These are phyloP conservation scores for Myanophis thanlyinensis DNA, from an alignment of 2,113 vertebrate species.

Conservation along the genomic window DNA sequence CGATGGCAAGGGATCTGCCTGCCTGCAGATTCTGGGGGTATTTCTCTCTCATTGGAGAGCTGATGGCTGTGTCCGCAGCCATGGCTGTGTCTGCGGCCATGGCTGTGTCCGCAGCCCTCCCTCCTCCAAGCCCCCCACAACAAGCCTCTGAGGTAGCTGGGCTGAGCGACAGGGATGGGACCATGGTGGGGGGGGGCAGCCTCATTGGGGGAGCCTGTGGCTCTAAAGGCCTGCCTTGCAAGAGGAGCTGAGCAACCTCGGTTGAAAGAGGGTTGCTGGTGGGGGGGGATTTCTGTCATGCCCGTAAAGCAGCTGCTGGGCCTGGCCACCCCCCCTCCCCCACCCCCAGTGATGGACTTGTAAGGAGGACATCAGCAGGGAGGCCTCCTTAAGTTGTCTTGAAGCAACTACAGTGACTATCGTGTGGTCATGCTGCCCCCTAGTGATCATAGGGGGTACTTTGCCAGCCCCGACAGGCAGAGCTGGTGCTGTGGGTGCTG, in stretches of 20 bases:
- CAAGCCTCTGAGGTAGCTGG: neutral
- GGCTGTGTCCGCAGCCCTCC: neutral
- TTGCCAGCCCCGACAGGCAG: neutral
- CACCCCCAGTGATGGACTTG: neutral
- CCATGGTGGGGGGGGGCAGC: neutral
- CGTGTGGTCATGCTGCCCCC: constrained; percentile 49
- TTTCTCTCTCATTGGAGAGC: neutral
- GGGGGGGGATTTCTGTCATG: neutral
- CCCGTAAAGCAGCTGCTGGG: neutral
- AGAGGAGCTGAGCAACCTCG: neutral
- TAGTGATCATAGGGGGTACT: constrained; percentile 7
- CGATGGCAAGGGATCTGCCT: neutral
- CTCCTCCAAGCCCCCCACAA: neutral
- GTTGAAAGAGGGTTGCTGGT: neutral
- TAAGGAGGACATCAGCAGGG: neutral
- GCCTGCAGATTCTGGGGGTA: too few species aligned
- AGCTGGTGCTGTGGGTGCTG: neutral
- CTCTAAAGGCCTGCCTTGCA: neutral
- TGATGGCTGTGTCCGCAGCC: neutral
- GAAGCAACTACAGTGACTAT: constrained; percentile 3
- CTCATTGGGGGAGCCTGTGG: neutral
- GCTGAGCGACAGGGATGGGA: neutral
- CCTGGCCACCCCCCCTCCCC: too few species aligned
- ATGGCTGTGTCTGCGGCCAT: too few species aligned
- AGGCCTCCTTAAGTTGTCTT: neutral